Evolutionary conservation across 1,140 invertebrate species (phyloP), one percentile per base, ranked within the genome.

Genomic region (Luehdorfia chinensis): DNA sequence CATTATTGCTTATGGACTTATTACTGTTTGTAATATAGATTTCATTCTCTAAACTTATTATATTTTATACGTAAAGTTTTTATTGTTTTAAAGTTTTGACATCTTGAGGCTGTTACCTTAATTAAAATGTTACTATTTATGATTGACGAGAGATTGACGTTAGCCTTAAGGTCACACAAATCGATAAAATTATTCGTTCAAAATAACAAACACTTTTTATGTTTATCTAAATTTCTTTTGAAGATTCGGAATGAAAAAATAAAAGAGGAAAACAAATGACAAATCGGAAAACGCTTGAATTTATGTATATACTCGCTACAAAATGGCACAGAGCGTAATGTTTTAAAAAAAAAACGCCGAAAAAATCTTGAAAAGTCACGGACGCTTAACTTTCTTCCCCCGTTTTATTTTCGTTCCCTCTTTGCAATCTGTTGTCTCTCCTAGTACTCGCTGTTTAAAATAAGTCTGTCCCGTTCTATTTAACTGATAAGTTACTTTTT

Each of bases 301-400:
- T 72, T 9, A 12, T 31, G 5, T 71, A 72, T 77, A 68, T 66
- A 78, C 65, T 69, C 50, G 55, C 51, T 58, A 66, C 59, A 62
- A 52, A 59, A 59, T 53, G 52, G 63, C 66, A 50, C 51, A 50
- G 58, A 66, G 62, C 66, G 72, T 84, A 81, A 84, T 83, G 47
- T 81, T 84, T 83, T 11, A 31, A 30, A 81, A 86, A 86, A 86
- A 80, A 84, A 83, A 86, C 70, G 75, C 62, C 69, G 62, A 84
- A 43, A 83, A 86, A 86, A 79, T 77, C 78, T 84, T 81, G 75
- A 80, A 83, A 86, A 86, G 83, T 86, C 83, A 86, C 80, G 83
- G 83, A 81, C 78, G 83, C 78, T 86, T 86, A 86, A 86, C 83
- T 86, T 86, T 83, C 73, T 75, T 84, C 80, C 83, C 83, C 80